Conservation (phyloP, 2,797 vertebrate species). For the Cuniculus paca region DNA sequence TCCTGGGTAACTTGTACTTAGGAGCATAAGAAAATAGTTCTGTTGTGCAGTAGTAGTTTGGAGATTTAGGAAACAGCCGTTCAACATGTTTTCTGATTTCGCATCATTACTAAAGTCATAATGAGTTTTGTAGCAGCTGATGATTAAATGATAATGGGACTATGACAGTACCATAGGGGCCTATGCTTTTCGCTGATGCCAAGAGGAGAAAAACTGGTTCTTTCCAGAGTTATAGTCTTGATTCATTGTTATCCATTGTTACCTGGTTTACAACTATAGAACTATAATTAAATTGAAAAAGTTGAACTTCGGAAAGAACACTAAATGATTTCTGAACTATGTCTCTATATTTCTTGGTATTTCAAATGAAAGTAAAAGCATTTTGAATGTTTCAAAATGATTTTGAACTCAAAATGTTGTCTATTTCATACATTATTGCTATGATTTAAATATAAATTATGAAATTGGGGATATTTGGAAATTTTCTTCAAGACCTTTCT, state of each 20-base stretch:
- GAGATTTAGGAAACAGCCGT: conserved; percentile 1
- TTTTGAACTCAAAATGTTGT: conserved; percentile 21
- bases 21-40: not conserved
- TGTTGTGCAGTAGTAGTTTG: not conserved
- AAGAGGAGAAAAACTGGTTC: not conserved
- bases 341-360: conserved; percentile 49
- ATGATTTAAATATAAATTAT: not conserved
- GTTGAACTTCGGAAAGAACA: conserved; percentile 20
- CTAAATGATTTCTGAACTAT: conserved; percentile 10
- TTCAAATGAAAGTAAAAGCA: conserved; percentile 24
- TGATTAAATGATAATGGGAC: not conserved
- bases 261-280: conserved; percentile 3
- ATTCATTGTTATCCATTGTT: not conserved
- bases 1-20: no score
- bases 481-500: not conserved
- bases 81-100: not conserved
- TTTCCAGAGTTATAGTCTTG: not conserved
- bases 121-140: not conserved
- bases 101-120: not conserved
- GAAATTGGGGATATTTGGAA: not conserved
- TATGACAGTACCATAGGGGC: not conserved
- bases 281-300: not conserved
- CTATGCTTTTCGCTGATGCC: not conserved
- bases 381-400: not conserved
- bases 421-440: not conserved